Evolutionary conservation across 1,140 invertebrate species (phyloP).

Genomic region (Panagrolaimus sp.): DNA sequence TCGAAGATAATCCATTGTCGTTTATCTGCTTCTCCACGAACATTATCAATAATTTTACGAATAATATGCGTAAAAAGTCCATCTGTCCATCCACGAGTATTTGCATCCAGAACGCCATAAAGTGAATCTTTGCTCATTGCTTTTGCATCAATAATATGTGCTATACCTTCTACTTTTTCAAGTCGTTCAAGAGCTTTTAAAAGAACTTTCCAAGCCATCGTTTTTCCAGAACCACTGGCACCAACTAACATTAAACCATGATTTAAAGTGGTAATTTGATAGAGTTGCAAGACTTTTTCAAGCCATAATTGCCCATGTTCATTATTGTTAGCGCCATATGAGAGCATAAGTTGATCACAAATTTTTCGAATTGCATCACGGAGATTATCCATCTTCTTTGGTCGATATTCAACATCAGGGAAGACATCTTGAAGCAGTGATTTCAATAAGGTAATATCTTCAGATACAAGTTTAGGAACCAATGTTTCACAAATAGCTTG

Average conservation of each 20-base stretch:
- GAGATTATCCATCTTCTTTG: slow-evolving; percentile 74
- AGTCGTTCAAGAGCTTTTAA: slow-evolving; percentile 86
- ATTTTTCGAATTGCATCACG: slow-evolving; percentile 37
- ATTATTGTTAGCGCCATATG: slow-evolving; percentile 76
- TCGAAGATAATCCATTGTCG: slow-evolving; percentile 96
- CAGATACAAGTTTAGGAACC: slow-evolving; percentile 96
- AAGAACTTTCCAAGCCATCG: slow-evolving; percentile 88
- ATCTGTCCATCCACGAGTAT: slow-evolving; percentile 93
- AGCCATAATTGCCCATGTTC: slow-evolving; percentile 68
- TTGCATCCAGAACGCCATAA: slow-evolving; percentile 95
- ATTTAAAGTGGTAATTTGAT: slow-evolving; percentile 96
- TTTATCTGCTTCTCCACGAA: slow-evolving; percentile 95
- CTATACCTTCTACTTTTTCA: slow-evolving; percentile 90
- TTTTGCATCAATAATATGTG: slow-evolving; percentile 98
- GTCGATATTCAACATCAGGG: slow-evolving; percentile 87
- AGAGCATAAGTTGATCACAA: slow-evolving; percentile 37
- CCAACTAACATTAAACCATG: slow-evolving; percentile 99
- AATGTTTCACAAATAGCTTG: slow-evolving; percentile 99
- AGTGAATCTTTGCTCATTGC: slow-evolving; percentile 96
- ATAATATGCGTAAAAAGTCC: slow-evolving; percentile 91
- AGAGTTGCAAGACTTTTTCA: slow-evolving; percentile 85
- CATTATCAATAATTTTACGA: slow-evolving; percentile 96
- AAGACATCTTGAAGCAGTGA: slow-evolving; percentile 96
- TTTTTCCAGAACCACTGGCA: slow-evolving; percentile 96
- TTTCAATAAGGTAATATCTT: slow-evolving; percentile 93